A percentile compares a stretch with the other conserved stretches of the same genome.
phyloP scores from a whole-genome alignment of 2,888 invertebrate genomes.

The Octonoba sinensis region DNA sequence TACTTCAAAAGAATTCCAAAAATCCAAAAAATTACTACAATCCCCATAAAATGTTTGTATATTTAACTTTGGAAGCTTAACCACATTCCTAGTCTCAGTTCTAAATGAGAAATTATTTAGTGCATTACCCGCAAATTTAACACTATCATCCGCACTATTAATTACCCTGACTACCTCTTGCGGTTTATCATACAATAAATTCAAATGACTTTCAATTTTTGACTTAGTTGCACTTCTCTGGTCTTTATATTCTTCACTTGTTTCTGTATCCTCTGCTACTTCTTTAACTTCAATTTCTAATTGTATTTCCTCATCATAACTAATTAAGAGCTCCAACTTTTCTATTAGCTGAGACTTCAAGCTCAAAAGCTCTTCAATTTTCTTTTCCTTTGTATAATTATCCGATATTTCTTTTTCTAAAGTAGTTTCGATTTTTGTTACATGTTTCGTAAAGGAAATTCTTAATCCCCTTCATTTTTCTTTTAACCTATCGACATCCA shows the following conservation, averaged over 20 bases:
- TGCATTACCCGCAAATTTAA: no score
- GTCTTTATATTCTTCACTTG: not conserved
- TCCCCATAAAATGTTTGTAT: conserved; percentile 18
- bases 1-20: conserved; percentile 25
- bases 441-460: no score
- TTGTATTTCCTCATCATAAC: not conserved
- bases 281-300: not conserved
- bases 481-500: no score
- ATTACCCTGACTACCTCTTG: not conserved
- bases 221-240: not conserved
- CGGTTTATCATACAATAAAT: not conserved
- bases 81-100: conserved; percentile 10
- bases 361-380: conserved; percentile 7
- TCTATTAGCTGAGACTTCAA: conserved; percentile 15
- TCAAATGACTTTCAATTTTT: not conserved
- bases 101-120: not conserved
- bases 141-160: no score
- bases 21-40: conserved; percentile 15
- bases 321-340: not conserved
- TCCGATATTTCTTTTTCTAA: no score
- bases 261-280: not conserved
- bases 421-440: no score
- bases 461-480: no score
- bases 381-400: conserved; percentile 5
- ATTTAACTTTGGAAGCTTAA: conserved; percentile 15